A percentile compares a stretch with the other conserved stretches of the same genome.
Evolutionary conservation across 2,797 vertebrate species (phyloP).

Genomic region (Eleutherodactylus coqui): DNA sequence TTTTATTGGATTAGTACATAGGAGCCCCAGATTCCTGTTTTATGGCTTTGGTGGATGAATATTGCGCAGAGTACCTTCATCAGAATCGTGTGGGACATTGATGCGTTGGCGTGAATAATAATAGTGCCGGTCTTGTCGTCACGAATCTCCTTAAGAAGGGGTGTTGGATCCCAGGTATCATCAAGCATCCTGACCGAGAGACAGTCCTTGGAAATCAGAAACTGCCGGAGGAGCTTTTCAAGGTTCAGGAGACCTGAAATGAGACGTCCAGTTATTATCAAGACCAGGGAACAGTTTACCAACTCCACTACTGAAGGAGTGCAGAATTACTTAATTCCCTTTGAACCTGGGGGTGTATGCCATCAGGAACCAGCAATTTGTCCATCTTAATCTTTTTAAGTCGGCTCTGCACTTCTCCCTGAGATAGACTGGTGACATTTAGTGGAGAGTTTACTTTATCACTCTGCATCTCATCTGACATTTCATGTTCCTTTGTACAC

Average conservation of each 20-base stretch:
- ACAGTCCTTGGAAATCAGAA: constrained; percentile 98
- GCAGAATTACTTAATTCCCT: too few relatives aligned
- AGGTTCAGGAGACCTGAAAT: constrained; percentile 94
- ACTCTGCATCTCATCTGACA: too few relatives aligned
- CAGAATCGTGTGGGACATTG: constrained; percentile 94
- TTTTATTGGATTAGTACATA: too few relatives aligned
- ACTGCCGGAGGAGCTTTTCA: constrained; percentile 94
- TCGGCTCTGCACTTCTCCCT: too few relatives aligned
- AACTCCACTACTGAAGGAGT: too few relatives aligned
- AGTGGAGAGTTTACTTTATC: too few relatives aligned
- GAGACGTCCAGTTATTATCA: background rate
- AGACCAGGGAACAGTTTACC: background rate
- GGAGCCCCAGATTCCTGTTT: too few relatives aligned
- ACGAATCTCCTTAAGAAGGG: constrained; percentile 94
- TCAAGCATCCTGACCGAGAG: constrained; percentile 96
- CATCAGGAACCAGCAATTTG: too few relatives aligned
- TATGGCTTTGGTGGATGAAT: background rate
- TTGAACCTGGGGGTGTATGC: too few relatives aligned
- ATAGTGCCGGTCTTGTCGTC: constrained; percentile 97
- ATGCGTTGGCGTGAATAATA: constrained; percentile 94
- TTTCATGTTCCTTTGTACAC: too few relatives aligned
- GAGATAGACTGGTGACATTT: too few relatives aligned
- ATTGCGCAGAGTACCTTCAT: constrained; percentile 80
- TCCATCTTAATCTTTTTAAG: too few relatives aligned
- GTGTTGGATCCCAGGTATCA: constrained; percentile 93